Base-by-base conservation (phyloP, 64 coral and sea anemone species). In the Pocillopora verrucosa region DNA sequence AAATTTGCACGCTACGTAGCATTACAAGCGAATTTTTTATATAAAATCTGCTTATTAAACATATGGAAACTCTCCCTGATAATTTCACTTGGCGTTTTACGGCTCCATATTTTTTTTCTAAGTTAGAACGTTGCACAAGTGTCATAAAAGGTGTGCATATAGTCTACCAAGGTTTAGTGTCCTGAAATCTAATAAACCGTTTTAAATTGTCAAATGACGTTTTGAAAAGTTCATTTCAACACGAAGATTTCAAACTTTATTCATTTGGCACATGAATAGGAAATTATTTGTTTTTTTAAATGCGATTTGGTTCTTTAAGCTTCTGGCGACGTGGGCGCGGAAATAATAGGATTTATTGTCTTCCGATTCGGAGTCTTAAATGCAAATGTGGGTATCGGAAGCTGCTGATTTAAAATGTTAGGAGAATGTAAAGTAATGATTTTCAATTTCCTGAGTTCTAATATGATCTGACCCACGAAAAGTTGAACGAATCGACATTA, bases 291-390 rank as follows among this genome's bases (percentile, higher is more conserved):
- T 60, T 58, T 60, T 80, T 22, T 14, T 17, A 61, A 82, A 11
- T 1, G 2, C 0, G 1, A 63, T 16, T 82, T 30, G 5, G 17
- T 64, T 61, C 41, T 17, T 61, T 9, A 41, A 26, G 10, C 61
- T 9, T 81, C 58, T 81, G 17, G 38, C 51, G 16, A 36, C 16
- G 15, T 1, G 16, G 56, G 19, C 24, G 80, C 24, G 80, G 80
- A 65, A 41, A 83, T 83, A 65, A 83, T 65, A 20, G 41, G 34
- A 61, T 83, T 83, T 83, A 34, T 13, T 65, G 58, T 38, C 26
- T 83, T 83, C 36, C 11, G 2, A 80, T 83, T 83, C 36, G 3
- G 2, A 80, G 4, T 59, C 2, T 11, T 19, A 59, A 59, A 59
- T 4, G 20, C 14, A 57, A 20, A n/a, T 13, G 76, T 78, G 37